Evolutionary conservation across 2,797 vertebrate genomes (phyloP), one percentile per base, ranked within the genome.

Genomic region (Ptychobarbus kaznakovi): DNA sequence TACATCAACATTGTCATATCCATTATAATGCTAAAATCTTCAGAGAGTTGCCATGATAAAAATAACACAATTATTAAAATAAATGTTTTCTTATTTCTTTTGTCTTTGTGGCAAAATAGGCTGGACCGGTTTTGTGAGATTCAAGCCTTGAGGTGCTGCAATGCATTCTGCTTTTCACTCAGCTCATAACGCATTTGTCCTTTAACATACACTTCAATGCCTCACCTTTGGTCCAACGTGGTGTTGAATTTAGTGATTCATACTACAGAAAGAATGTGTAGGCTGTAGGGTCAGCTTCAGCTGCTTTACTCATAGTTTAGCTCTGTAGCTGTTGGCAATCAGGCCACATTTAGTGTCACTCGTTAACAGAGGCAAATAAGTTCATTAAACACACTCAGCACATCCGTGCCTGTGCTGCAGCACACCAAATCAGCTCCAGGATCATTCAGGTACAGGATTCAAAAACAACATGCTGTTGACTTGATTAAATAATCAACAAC

Each of bases 301-400:
- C 83, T 20, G 51, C 46, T 25, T 28, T 53, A n/a, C 49, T 61
- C 66, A 72, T 38, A 38, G 49, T 78, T 78, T 58, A 58, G n/a
- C 35, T 68, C 25, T 63, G 25, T 84, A 69, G 65, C 76, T 85
- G 53, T 22, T 72, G 66, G 83, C 66, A 16, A 6, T 63, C 51
- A 61, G 51, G 28, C 65, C 75, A 73, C 68, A 40, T 80, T 85
- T 63, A 63, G 25, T 49, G 51, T 35, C 83, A 46, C 65, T 49
- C 20, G n/a, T 69, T 78, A 78, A 35, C 51, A 3, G 63, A 25
- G 75, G 51, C 28, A 79, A 84, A 79, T 46, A 12, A 38, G 65
- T 61, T 61, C n/a, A 44, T 84, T 84, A 84, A 42, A 68, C 46
- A 40, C 42, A 46, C 63, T 38, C 73, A 25, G 25, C 75, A 84